A percentile compares a stretch with the other conserved stretches of the same genome.
Evolutionary conservation across 2,113 vertebrate species (phyloP).

Genomic region (Melanotaenia duboulayi): DNA sequence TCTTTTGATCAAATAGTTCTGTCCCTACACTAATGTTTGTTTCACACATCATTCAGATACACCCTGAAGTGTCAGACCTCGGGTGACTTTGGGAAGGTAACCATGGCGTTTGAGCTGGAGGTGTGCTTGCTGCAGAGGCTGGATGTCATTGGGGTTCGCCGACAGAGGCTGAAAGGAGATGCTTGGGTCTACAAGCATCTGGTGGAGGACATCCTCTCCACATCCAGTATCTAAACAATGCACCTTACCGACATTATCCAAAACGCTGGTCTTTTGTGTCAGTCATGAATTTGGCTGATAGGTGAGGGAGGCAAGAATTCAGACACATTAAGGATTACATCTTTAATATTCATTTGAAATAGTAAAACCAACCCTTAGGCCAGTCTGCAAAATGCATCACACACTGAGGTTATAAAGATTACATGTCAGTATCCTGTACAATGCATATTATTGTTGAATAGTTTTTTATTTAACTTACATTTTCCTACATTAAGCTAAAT

Average conservation of each 20-base stretch:
- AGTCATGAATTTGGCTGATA: not conserved
- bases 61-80: conserved; percentile 90
- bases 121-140: conserved; percentile 89
- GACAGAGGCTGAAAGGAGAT: conserved; percentile 93
- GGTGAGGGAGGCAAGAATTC: not conserved
- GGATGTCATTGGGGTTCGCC: conserved; percentile 87
- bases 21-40: not conserved
- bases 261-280: conserved; percentile 2
- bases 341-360: conserved; percentile 35
- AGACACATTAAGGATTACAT: conserved; percentile 4
- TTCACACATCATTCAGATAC: conserved; percentile 81
- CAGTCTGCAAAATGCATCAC: conserved; percentile 7
- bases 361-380: conserved; percentile 38
- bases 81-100: conserved; percentile 92
- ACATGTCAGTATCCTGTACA: conserved; percentile 23
- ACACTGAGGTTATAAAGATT: conserved; percentile 18
- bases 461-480: conserved; percentile 29
- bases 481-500: conserved; percentile 26
- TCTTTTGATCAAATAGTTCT: not conserved
- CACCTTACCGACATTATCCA: conserved; percentile 3
- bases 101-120: conserved; percentile 94
- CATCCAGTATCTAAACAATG: conserved; percentile 81
- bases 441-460: conserved; percentile 20
- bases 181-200: conserved; percentile 97
- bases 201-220: conserved; percentile 91